Evolutionary conservation across 2,797 vertebrate species (phyloP), one percentile per base, ranked within the genome.

Genomic region (Helarctos malayanus): DNA sequence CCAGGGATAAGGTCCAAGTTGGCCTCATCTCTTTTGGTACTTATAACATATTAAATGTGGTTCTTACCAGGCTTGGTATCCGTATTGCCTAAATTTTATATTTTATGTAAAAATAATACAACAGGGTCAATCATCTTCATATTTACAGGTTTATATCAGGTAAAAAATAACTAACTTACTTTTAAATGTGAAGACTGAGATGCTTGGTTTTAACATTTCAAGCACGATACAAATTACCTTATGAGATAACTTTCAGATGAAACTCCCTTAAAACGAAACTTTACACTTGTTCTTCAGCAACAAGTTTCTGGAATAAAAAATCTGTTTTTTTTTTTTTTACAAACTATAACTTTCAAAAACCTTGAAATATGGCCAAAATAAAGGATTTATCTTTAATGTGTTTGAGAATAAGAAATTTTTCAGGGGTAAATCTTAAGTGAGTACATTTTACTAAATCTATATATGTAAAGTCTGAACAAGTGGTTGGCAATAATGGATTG

Each of bases 401-500:
- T 91, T 96, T 95, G 56, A 41, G 93, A 97, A 93, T 15, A 96
- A 97, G 0, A 89, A 57, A 54, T 78, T 97, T 98, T 97, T 95
- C 91, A 95, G 63, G 95, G 16, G 85, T 93, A 94, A 97, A 87
- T 80, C 45, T 83, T 81, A 45, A 6, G 2, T 35, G 41, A 89
- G 12, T 45, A 25, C 38, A 65, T 97, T 95, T 98, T 97, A 97
- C 91, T 93, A 96, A 96, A 93, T 76, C 89, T 95, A 90, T 94
- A 96, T 86, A 97, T n/a, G 79, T 84, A 96, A 96, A 69, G 59
- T 87, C 90, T 97, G 88, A 98, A 95, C 63, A 97, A 98, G 86
- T 96, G 95, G 96, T 91, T 98, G 93, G 89, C 96, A 98, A 97
- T 96, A 98, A 98, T 89, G 91, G 94, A 83, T 15, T 96, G 89